Conservation (phyloP, 2,797 vertebrate genomes). For the Buphagus erythrorhynchus region DNA sequence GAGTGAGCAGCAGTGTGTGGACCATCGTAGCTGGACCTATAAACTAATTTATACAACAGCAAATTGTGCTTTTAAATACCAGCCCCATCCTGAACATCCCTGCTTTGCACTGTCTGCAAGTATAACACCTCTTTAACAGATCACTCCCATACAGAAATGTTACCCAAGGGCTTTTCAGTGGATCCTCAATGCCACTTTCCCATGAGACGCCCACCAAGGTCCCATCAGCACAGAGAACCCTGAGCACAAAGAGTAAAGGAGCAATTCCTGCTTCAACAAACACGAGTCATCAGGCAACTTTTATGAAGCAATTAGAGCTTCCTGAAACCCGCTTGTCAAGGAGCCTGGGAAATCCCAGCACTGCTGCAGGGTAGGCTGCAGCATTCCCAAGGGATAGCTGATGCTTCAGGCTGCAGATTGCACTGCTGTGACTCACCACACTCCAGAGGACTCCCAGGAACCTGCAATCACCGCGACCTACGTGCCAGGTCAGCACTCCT, state of each 20-base stretch:
- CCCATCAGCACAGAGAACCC: not conserved
- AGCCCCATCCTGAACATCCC: not conserved
- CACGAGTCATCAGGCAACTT: not conserved
- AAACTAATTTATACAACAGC: not conserved
- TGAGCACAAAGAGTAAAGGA: not conserved
- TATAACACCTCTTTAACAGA: not conserved
- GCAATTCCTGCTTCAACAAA: not conserved
- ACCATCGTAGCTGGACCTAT: accelerated
- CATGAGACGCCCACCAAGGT: not conserved
- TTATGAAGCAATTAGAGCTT: not conserved
- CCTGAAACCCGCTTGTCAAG: not conserved
- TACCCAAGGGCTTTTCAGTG: not conserved
- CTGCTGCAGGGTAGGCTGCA: not conserved
- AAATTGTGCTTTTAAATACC: not conserved
- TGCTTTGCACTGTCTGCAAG: not conserved
- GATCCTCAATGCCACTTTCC: not conserved
- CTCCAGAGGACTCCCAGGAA: not conserved
- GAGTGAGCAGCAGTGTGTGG: accelerated
- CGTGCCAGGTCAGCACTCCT: not conserved
- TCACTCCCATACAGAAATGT: accelerated
- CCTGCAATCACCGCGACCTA: not conserved
- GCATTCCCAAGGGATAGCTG: not conserved
- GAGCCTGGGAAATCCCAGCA: not conserved
- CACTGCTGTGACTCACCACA: not conserved
- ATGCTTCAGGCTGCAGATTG: not conserved